A percentile compares a stretch with the other conserved stretches of the same genome.
These are phyloP conservation scores for Temnothorax curvispinosus DNA, from an alignment of 1,140 invertebrate species.

Conservation along the genomic window DNA sequence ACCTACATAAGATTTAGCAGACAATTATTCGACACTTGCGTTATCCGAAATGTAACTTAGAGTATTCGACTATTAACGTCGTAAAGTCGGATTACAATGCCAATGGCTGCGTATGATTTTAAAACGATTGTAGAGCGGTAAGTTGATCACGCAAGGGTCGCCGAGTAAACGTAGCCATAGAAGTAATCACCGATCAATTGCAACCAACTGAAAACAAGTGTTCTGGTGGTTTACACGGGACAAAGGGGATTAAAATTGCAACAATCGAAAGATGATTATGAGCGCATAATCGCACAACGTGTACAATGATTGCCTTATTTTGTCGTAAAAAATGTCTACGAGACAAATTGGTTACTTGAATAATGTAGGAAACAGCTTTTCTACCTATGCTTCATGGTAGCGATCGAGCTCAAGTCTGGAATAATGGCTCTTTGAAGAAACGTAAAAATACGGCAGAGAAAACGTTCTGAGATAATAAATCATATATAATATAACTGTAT, in stretches of 20 bases:
- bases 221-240: neutral
- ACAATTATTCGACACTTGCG: neutral
- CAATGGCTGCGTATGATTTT: neutral
- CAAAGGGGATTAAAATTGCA: conserved; percentile 22
- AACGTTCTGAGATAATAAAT: neutral
- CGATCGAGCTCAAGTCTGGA: too few relatives aligned
- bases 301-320: neutral
- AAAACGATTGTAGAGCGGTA: conserved; percentile 7
- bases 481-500: neutral
- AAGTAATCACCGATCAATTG: conserved; percentile 42
- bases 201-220: neutral
- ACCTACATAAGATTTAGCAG: neutral
- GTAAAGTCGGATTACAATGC: neutral
- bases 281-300: neutral
- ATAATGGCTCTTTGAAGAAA: neutral
- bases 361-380: neutral
- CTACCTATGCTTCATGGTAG: neutral
- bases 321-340: conserved; percentile 13
- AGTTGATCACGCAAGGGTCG: conserved; percentile 17
- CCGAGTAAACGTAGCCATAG: conserved; percentile 4
- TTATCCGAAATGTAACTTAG: neutral
- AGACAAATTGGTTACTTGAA: conserved; percentile 6
- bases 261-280: neutral
- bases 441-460: neutral
- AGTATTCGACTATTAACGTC: neutral